Base-by-base conservation (phyloP, 2,113 vertebrate genomes). In the Physeter macrocephalus region DNA sequence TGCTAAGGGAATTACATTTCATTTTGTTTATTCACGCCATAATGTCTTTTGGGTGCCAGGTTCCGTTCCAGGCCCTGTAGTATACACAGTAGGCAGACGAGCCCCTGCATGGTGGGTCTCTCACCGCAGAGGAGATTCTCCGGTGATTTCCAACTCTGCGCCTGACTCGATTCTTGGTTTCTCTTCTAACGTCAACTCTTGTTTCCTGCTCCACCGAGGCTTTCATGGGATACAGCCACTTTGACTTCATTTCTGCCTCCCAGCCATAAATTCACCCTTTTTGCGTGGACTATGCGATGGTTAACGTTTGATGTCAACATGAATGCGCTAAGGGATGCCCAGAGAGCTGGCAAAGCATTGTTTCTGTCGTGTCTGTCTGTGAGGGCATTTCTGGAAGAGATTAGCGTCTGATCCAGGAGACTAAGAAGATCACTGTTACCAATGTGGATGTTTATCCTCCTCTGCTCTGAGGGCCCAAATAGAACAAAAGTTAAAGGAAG, bases 381-480 rank as follows among this genome's bases (percentile, higher is more conserved):
- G 5, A 67, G 27, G 12, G 18, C 10, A n/a, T 41, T 67, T 90
- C 61, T 66, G 43, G 74, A 49, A 36, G 43, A 36, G 11, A 39
- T 80, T 2, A 54, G 74, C 18, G 3, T 54, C 29, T 17, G 61
- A 66, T 54, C 66, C 18, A 17, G n/a, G 43, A 67, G 17, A 31
- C 43, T 3, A n/a, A 21, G 41, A 8, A 13, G 34, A 29, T 39
- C 88, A 36, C 41, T 15, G 54, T 64, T 23, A 57, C 39, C 59
- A 34, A 18, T 2, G 2, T 39, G 54, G 8, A 2, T 2, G 1
- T 18, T 3, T 18, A 8, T n/a, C 5, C 15, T 17, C 5, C 52
- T 52, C 52, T 52, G 52, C 31, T 43, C 67, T 8, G 23, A 89
- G 6, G 57, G 71, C 71, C 12, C n/a, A 15, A 54, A 78, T 0